Base-by-base conservation (phyloP, 2,888 invertebrate species). In the Stenoptilia bipunctidactyla region DNA sequence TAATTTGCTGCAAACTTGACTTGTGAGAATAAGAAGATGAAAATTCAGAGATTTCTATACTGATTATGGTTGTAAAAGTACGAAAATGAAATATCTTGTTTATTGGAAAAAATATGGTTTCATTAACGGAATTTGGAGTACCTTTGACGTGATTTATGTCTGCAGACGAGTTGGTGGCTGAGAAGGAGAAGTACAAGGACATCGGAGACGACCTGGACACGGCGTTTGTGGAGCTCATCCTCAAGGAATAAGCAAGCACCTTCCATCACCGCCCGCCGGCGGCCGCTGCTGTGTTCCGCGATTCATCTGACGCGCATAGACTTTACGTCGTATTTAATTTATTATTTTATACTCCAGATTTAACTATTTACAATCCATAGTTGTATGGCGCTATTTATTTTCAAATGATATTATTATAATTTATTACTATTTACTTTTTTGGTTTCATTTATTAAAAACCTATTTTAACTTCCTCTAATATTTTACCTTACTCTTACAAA, bases 141-240 rank as follows among this genome's bases (percentile, higher is more conserved):
- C 8, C 8, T 20, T 5, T 5, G 8, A 5, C 20, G 20, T 20
- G 20, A 5, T 20, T 20, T 20, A 20, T 54, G 61, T 72, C 59
- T 58, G 56, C 89, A 96, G 96, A 96, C 90, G 95, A 96, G 80
- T 91, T 96, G 76, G 94, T 96, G 69, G 91, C 93, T 82, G 95
- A 95, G 86, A 99, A 98, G 90, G 98, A 98, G 88, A 96, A 97
- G 84, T 98, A 97, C 96, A 98, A 98, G 91, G 93, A 94, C 87
- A 98, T 99, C 88, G 97, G 97, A 89, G 98, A 98, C 90, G 98
- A 98, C 86, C 90, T 99, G 90, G 98, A 99, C 87, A 94, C 94
- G 76, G 98, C 98, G 73, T 98, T 98, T 89, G 96, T 97, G 86
- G 94, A 94, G 83, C 92, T 94, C 74, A 91, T 91, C 85, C 89